phyloP scores from a whole-genome alignment of 1,140 invertebrate genomes.

The Sminthurides bifidus region DNA sequence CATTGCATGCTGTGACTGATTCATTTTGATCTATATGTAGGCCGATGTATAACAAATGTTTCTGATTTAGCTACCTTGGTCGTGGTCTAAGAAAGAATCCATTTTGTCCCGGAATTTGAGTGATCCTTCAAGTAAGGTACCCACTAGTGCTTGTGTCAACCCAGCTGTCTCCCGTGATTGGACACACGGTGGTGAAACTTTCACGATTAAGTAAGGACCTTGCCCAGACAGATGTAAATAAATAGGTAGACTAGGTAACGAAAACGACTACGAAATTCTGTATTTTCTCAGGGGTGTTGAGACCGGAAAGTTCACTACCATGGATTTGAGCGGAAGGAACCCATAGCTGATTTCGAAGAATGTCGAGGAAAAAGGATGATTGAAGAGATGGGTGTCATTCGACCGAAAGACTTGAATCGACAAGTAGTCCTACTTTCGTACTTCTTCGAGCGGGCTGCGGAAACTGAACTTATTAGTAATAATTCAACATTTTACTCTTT shows the following conservation, averaged over 20 bases:
- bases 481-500: constrained; percentile 7
- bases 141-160: constrained; percentile 62
- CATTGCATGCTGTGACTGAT: no score
- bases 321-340: constrained; percentile 42
- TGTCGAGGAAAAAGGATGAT: constrained; percentile 53
- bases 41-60: no score
- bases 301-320: constrained; percentile 29
- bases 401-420: constrained; percentile 48
- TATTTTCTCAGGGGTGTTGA: constrained; percentile 24
- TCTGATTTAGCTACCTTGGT: constrained; percentile 67
- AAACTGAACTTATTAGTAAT: constrained; percentile 59
- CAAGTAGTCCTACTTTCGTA: constrained; percentile 77
- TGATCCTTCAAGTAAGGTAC: constrained; percentile 36
- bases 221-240: no score
- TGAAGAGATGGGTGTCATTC: constrained; percentile 42
- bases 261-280: no score
- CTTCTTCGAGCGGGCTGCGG: constrained; percentile 79
- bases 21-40: no score
- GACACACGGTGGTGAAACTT: constrained; percentile 49
- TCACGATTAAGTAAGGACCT: constrained; percentile 47
- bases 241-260: no score
- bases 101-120: constrained; percentile 49
- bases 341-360: constrained; percentile 47
- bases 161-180: constrained; percentile 54
- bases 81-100: constrained; percentile 66